Evolutionary conservation across 2,797 vertebrate genomes (phyloP).

Genomic region (Hydrolagus colliei): DNA sequence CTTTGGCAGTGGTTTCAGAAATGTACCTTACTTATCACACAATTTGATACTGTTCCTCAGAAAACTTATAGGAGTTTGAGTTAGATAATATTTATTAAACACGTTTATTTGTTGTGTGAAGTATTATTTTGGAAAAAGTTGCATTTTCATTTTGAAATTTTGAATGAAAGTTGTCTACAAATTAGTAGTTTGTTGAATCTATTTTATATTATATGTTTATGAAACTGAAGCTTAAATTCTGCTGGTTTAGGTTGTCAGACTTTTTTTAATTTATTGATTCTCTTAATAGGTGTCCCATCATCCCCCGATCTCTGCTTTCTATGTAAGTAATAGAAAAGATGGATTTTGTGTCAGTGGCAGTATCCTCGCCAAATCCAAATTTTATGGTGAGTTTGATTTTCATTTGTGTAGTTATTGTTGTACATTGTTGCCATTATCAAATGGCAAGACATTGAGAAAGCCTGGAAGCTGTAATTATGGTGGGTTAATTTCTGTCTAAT

Average conservation of each 20-base stretch:
- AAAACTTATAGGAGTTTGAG: background rate
- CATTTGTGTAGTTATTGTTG: background rate
- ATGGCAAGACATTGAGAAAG: background rate
- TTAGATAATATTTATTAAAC: background rate
- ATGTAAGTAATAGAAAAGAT: conserved; percentile 95
- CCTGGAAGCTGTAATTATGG: background rate
- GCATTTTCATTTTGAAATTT: background rate
- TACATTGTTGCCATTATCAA: background rate
- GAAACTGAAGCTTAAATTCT: background rate
- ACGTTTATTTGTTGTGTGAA: background rate
- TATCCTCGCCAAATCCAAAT: conserved; percentile 97
- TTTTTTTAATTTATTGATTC: background rate
- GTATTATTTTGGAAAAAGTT: background rate
- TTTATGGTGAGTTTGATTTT: conserved; percentile 72
- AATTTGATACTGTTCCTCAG: background rate
- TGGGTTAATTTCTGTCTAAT: background rate
- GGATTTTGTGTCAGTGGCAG: conserved; percentile 96
- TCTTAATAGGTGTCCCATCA: conserved; percentile 85
- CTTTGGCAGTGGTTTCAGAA: background rate
- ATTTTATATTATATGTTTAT: too few species aligned
- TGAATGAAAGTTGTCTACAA: too few species aligned
- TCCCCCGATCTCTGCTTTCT: conserved; percentile 93
- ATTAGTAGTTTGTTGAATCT: too few species aligned
- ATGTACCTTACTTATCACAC: background rate
- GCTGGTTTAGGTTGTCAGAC: background rate